Evolutionary conservation across 37 sponge, comb jelly and placozoan genomes (phyloP).

Genomic region (Halisarca cf. caerulea): DNA sequence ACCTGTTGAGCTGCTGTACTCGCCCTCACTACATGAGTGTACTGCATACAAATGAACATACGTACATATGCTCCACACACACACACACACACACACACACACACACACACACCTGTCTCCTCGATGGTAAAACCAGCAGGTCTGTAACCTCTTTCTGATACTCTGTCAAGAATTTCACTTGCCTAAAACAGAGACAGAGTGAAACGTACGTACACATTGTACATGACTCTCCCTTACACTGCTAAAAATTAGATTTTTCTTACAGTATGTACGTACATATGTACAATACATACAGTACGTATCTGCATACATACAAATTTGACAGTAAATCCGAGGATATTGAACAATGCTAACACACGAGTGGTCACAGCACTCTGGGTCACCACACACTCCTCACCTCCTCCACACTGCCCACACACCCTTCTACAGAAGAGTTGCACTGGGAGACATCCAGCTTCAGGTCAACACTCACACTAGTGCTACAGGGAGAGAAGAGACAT

Average conservation of each 20-base stretch:
- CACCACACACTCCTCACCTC: neutral
- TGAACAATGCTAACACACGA: too few species aligned
- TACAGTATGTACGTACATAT: neutral
- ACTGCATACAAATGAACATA: neutral
- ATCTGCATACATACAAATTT: neutral
- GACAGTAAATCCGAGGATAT: too few species aligned
- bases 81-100: slow-evolving; percentile 16
- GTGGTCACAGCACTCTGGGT: too few species aligned
- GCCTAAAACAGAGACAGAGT: neutral
- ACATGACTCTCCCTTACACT: too few species aligned
- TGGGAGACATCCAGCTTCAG: slow-evolving; percentile 18
- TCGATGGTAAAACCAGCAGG: neutral
- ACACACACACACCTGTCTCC: neutral
- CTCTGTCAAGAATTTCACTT: neutral
- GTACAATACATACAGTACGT: neutral
- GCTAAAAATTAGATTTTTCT: neutral
- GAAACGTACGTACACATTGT: too few species aligned
- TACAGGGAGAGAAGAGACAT: too few species aligned
- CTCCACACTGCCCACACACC: slow-evolving; percentile 10
- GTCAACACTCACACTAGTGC: neutral
- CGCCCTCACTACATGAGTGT: too few species aligned
- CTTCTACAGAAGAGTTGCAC: neutral
- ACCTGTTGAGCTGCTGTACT: too few species aligned
- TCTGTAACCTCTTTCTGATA: neutral
- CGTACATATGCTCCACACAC: neutral